A percentile compares a stretch with the other conserved stretches of the same genome.
phyloP scores from a whole-genome alignment of 2,113 vertebrate genomes.

The Cricetomys ansorgei region DNA sequence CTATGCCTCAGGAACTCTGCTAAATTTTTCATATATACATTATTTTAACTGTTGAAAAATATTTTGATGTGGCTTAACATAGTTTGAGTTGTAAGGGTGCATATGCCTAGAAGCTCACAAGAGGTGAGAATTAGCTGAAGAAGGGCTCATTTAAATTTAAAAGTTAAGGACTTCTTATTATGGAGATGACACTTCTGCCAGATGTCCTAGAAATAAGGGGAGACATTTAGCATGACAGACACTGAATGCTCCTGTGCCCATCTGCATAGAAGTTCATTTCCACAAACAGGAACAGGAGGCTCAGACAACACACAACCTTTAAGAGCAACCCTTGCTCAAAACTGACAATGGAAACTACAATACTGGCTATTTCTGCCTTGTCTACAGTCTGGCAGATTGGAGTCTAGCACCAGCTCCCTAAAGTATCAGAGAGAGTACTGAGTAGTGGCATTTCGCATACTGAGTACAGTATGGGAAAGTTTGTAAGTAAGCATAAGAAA shows the following conservation, averaged over 20 bases:
- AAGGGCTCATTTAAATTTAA: background rate
- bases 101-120: background rate
- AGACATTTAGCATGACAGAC: background rate
- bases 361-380: background rate
- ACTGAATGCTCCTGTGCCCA: background rate
- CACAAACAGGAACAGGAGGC: background rate
- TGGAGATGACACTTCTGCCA: background rate
- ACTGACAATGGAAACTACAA: background rate
- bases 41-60: slow-evolving; percentile 28
- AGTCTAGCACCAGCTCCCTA: background rate
- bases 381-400: background rate
- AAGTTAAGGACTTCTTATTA: background rate
- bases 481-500: background rate
- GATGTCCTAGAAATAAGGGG: background rate
- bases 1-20: background rate
- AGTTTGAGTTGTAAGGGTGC: background rate
- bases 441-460: background rate
- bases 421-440: background rate
- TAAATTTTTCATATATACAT: background rate
- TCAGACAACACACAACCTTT: background rate
- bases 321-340: background rate
- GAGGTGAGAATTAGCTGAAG: background rate
- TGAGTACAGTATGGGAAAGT: background rate
- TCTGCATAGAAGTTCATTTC: background rate
- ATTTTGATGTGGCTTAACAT: background rate